These are phyloP conservation scores for Trachelipus rathkii DNA, from an alignment of 1,140 invertebrate genomes.

Conservation along the genomic window DNA sequence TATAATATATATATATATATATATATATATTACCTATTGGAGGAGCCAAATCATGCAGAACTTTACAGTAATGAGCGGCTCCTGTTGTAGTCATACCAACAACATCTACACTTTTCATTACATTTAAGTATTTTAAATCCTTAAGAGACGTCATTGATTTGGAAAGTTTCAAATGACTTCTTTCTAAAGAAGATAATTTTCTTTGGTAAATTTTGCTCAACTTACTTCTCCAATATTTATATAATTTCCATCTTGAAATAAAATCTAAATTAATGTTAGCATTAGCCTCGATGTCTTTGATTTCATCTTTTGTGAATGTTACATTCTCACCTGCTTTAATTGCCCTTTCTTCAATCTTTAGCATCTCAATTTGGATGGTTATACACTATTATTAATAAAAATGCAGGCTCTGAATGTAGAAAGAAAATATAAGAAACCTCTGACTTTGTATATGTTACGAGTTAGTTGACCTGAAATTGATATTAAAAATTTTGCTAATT, in stretches of 20 bases:
- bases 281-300: not conserved
- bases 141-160: slow-evolving; percentile 21
- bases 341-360: not conserved
- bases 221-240: slow-evolving; percentile 38
- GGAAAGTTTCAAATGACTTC: slow-evolving; percentile 20
- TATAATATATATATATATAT: no score
- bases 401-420: no score
- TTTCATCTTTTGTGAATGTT: not conserved
- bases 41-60: slow-evolving; percentile 60
- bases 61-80: slow-evolving; percentile 63
- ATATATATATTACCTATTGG: slow-evolving; percentile 52
- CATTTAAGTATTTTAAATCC: slow-evolving; percentile 33
- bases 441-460: no score
- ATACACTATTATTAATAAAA: not conserved
- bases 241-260: slow-evolving; percentile 36
- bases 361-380: not conserved
- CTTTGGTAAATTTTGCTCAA: slow-evolving; percentile 21
- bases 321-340: not conserved
- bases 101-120: slow-evolving; percentile 49
- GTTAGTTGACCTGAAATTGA: no score
- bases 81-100: slow-evolving; percentile 74
- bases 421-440: no score
- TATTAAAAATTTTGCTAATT: no score
- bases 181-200: not conserved
- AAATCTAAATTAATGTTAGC: not conserved